A percentile compares a stretch with the other conserved stretches of the same genome.
Conservation (phyloP, 2,888 invertebrate species). For the Melinaea menophilus region DNA sequence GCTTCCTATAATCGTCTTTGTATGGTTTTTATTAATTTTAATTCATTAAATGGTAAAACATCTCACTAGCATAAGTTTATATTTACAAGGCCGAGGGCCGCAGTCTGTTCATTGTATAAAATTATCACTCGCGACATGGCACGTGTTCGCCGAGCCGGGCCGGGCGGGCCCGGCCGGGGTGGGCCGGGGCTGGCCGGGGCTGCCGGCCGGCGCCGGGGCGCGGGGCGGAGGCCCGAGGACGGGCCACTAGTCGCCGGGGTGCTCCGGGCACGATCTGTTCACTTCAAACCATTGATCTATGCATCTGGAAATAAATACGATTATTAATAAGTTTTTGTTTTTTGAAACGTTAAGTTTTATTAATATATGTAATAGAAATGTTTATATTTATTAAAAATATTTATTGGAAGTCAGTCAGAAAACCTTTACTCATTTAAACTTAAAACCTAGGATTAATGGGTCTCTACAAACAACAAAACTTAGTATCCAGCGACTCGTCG, state of each 20-base stretch:
- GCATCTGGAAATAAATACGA: slow-evolving; percentile 83
- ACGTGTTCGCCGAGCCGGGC: slow-evolving; percentile 36
- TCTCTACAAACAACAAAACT: too few relatives aligned
- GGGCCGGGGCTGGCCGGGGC: slow-evolving; percentile 22
- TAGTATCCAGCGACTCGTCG: too few relatives aligned
- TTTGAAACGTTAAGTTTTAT: too few relatives aligned
- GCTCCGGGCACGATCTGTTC: slow-evolving; percentile 99
- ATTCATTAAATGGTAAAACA: slow-evolving; percentile 70
- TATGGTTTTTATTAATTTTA: slow-evolving; percentile 46
- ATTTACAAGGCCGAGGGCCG: slow-evolving; percentile 66
- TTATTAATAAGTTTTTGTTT: too few relatives aligned
- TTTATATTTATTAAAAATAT: too few relatives aligned
- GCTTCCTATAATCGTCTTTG: slow-evolving; percentile 65
- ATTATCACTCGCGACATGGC: slow-evolving; percentile 68
- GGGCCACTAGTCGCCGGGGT: slow-evolving; percentile 92
- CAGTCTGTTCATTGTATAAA: slow-evolving; percentile 71
- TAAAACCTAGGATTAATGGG: too few relatives aligned
- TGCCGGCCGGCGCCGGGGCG: slow-evolving; percentile 84
- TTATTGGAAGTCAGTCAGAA: too few relatives aligned
- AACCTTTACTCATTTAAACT: too few relatives aligned
- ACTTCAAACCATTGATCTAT: slow-evolving; percentile 99
- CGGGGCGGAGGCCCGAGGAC: slow-evolving; percentile 16
- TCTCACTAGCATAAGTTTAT: slow-evolving; percentile 71
- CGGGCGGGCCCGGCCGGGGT: slow-evolving; percentile 17
- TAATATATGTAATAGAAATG: too few relatives aligned